A percentile compares a stretch with the other conserved stretches of the same genome.
phyloP scores from a whole-genome alignment of 2,888 invertebrate genomes.

The Drosophila formosana region DNA sequence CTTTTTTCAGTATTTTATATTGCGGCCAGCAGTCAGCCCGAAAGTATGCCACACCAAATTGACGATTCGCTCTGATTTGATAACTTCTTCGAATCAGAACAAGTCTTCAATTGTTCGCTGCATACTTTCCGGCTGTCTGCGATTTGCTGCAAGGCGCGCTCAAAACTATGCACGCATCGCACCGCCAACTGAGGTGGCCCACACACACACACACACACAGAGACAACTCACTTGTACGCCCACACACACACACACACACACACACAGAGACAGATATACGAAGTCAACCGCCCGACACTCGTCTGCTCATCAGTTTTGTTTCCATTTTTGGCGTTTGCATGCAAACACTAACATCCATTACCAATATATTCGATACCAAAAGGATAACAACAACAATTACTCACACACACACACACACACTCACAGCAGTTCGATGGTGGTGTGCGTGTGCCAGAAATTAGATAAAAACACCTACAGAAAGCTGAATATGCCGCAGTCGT shows the following conservation, averaged over 20 bases:
- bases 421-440: slow-evolving; percentile 19
- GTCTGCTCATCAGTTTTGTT: slow-evolving; percentile 48
- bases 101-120: slow-evolving; percentile 28
- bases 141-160: slow-evolving; percentile 30
- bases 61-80: slow-evolving; percentile 20
- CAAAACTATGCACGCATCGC: slow-evolving; percentile 41
- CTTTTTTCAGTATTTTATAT: slow-evolving; percentile 12
- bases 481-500: slow-evolving; percentile 81
- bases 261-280: slow-evolving; percentile 10
- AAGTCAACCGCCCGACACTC: slow-evolving; percentile 20
- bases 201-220: slow-evolving; percentile 10
- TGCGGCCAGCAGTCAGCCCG: not conserved
- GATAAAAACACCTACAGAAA: slow-evolving; percentile 82
- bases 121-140: slow-evolving; percentile 46
- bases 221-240: slow-evolving; percentile 19
- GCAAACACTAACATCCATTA: slow-evolving; percentile 74
- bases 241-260: slow-evolving; percentile 19
- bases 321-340: slow-evolving; percentile 76
- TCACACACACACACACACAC: slow-evolving; percentile 29
- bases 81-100: slow-evolving; percentile 15
- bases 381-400: slow-evolving; percentile 62
- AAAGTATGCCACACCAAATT: slow-evolving; percentile 20
- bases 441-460: slow-evolving; percentile 76
- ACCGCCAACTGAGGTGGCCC: slow-evolving; percentile 7
- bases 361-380: slow-evolving; percentile 76